Evolutionary conservation across 2,888 invertebrate species (phyloP).

Genomic region (Antheraea assamensis): DNA sequence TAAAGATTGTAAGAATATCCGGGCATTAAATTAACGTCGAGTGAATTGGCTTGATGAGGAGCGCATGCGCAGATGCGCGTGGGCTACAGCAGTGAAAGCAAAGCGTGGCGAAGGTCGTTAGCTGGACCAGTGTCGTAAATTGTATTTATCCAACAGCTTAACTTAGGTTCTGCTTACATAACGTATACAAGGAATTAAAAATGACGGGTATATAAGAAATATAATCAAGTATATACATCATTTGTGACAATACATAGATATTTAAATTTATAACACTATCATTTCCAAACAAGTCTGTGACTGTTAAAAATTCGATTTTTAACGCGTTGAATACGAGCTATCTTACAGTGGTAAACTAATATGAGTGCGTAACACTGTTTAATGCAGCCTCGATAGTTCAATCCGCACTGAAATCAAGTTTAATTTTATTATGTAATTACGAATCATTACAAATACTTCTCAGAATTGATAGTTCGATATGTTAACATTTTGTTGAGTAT

Average conservation of each 20-base stretch:
- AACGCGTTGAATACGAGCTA: no score
- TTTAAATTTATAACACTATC: no score
- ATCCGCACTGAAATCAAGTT: not conserved
- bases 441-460: not conserved
- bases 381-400: no score
- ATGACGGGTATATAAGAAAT: no score
- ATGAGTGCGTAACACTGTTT: no score
- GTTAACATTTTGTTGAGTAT: not conserved
- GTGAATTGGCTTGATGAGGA: not conserved
- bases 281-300: no score
- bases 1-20: not conserved
- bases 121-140: not conserved
- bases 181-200: not conserved
- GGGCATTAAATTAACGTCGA: not conserved
- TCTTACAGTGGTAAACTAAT: not conserved
- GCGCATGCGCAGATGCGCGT: not conserved
- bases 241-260: no score
- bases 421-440: not conserved
- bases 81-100: not conserved
- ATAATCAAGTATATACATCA: no score
- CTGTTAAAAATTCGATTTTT: no score
- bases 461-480: not conserved
- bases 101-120: not conserved
- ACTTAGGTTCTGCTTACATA: not conserved
- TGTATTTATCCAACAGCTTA: not conserved